A percentile compares a stretch with the other conserved stretches of the same genome.
phyloP scores from a whole-genome alignment of 2,888 invertebrate genomes.

The Torymus aiolomorphi region DNA sequence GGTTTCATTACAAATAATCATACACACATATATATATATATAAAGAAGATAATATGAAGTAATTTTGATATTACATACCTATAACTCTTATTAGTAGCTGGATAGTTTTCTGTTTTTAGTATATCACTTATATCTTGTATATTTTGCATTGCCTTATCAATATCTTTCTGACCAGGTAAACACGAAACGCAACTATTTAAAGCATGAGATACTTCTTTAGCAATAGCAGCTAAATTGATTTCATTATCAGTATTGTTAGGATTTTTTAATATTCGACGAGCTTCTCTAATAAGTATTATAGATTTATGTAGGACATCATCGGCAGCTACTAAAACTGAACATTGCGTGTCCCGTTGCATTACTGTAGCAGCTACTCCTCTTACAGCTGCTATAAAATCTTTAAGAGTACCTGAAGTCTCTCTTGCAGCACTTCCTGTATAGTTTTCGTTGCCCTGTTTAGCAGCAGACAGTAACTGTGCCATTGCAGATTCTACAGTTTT shows the following conservation, averaged over 20 bases:
- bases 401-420: conserved; percentile 86
- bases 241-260: conserved; percentile 80
- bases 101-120: conserved; percentile 85
- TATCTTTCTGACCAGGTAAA: conserved; percentile 94
- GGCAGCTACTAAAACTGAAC: conserved; percentile 82
- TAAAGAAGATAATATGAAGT: too few species aligned
- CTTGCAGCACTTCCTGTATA: conserved; percentile 89
- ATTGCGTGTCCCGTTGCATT: conserved; percentile 78
- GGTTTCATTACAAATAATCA: too few species aligned
- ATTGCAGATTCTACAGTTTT: conserved; percentile 90
- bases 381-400: conserved; percentile 84
- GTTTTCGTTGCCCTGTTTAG: conserved; percentile 87
- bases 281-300: conserved; percentile 87
- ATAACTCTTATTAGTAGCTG: conserved; percentile 84
- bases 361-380: conserved; percentile 87
- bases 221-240: conserved; percentile 83
- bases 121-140: conserved; percentile 87
- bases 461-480: conserved; percentile 91
- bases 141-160: conserved; percentile 91
- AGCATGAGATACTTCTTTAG: conserved; percentile 82
- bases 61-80: conserved; percentile 74
- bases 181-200: conserved; percentile 86
- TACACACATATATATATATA: too few species aligned
- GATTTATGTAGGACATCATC: conserved; percentile 89
- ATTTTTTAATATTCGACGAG: conserved; percentile 84